Conservation (phyloP, 2,888 invertebrate species). For the Cenopis cana region DNA sequence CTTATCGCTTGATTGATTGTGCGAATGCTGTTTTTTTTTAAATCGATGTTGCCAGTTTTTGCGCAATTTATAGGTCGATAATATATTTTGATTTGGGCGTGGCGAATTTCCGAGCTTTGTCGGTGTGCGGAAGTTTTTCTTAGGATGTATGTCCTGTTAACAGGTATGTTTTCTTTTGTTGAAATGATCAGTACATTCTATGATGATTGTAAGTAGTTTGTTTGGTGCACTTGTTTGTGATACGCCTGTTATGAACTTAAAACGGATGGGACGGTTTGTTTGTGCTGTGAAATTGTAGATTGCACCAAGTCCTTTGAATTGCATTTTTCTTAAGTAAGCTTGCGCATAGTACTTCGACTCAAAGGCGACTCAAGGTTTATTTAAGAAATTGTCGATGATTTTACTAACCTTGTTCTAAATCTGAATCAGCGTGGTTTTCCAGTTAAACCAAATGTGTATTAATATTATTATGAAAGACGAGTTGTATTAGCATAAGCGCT, state of each 20-base stretch:
- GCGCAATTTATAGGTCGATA: constrained; percentile 65
- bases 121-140: constrained; percentile 75
- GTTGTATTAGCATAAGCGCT: constrained; percentile 71
- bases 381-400: constrained; percentile 44
- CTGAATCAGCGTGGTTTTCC: constrained; percentile 64
- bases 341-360: constrained; percentile 14
- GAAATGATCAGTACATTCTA: constrained; percentile 53
- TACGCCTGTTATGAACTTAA: constrained; percentile 69
- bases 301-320: constrained; percentile 46
- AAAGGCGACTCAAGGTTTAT: constrained; percentile 30
- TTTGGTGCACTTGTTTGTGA: constrained; percentile 80
- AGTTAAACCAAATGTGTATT: constrained; percentile 58
- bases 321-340: constrained; percentile 21
- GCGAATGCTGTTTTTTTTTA: constrained; percentile 73
- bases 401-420: constrained; percentile 52
- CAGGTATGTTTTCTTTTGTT: constrained; percentile 65
- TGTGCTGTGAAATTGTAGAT: constrained; percentile 54
- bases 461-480: constrained; percentile 57
- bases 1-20: constrained; percentile 85
- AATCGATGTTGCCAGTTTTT: constrained; percentile 62
- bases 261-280: constrained; percentile 58
- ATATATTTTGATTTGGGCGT: constrained; percentile 85
- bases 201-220: constrained; percentile 55
- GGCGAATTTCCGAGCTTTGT: constrained; percentile 78
- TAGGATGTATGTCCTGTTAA: constrained; percentile 63